phyloP scores from a whole-genome alignment of 2,113 vertebrate species.

The Carassius carassius region DNA sequence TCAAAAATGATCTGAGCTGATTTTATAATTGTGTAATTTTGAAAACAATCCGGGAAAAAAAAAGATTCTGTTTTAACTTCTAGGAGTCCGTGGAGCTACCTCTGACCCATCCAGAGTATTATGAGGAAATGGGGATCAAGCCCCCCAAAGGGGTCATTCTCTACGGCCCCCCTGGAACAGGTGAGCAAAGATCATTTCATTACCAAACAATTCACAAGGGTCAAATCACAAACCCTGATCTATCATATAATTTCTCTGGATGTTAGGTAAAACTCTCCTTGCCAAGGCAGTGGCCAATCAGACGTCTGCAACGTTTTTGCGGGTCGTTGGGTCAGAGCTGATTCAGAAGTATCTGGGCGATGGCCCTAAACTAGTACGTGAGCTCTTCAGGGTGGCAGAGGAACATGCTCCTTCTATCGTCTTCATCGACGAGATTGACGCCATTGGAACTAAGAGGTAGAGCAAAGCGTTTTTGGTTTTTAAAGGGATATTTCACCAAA shows the following conservation, averaged over 20 bases:
- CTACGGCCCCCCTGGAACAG: constrained; percentile 94
- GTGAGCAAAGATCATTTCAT: constrained; percentile 63
- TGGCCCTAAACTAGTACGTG: constrained; percentile 91
- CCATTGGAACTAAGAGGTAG: constrained; percentile 96
- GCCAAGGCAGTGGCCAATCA: constrained; percentile 98
- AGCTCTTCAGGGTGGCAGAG: constrained; percentile 93
- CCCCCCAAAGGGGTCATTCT: constrained; percentile 97
- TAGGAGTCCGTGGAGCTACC: constrained; percentile 98
- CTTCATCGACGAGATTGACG: constrained; percentile 96
- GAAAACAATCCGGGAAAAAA: neutral
- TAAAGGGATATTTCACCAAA: neutral
- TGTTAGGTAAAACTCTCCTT: constrained; percentile 90
- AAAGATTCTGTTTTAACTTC: neutral
- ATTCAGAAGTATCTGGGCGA: constrained; percentile 97
- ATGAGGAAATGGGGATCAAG: constrained; percentile 98
- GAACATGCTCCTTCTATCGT: constrained; percentile 95
- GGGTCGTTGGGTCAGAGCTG: constrained; percentile 94
- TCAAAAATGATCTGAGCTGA: neutral
- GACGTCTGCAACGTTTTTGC: constrained; percentile 92
- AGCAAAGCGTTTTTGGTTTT: neutral
- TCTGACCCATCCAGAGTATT: constrained; percentile 96
- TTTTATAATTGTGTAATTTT: neutral
- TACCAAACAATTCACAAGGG: neutral
- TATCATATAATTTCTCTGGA: neutral
- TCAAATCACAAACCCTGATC: neutral